These are phyloP conservation scores for Todiramphus chloris DNA, from an alignment of 2,113 vertebrate species.

Conservation along the genomic window DNA sequence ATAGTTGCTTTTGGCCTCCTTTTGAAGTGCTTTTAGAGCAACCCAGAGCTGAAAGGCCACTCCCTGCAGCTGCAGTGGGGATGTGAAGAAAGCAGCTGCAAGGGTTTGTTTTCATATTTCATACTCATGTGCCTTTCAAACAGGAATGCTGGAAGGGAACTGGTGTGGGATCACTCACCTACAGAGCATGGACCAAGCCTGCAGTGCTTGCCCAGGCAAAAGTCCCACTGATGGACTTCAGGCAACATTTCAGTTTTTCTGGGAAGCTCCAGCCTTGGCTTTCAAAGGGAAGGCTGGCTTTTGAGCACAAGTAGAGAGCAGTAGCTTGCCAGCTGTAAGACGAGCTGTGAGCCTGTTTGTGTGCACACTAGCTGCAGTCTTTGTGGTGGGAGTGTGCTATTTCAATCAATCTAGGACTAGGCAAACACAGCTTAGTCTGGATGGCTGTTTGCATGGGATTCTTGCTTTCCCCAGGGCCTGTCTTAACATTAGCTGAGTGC, in stretches of 20 bases:
- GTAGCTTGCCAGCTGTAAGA: not conserved
- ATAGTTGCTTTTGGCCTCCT: constrained; percentile 48
- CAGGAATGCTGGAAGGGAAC: constrained; percentile 11
- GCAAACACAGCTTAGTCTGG: not conserved
- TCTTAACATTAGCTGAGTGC: not conserved
- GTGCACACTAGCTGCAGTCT: not conserved
- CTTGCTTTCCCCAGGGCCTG: not conserved
- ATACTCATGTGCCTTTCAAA: not conserved
- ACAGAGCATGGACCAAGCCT: not conserved
- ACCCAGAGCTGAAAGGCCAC: constrained; percentile 41
- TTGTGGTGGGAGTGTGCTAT: not conserved
- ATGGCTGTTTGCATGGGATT: not conserved
- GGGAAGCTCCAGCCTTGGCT: not conserved
- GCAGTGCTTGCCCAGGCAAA: not conserved
- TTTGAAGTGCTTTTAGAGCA: constrained; percentile 74
- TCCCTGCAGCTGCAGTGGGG: constrained; percentile 69
- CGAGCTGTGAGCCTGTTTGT: not conserved
- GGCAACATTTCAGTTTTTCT: not conserved
- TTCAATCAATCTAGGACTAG: not conserved
- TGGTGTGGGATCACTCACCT: not conserved
- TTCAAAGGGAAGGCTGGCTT: not conserved
- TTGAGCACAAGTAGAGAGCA: not conserved
- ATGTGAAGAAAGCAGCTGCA: constrained; percentile 62
- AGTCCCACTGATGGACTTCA: not conserved
- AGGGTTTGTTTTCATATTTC: constrained; percentile 62